Evolutionary conservation across 2,113 vertebrate genomes (phyloP).

Genomic region (Bambusicola thoracicus): DNA sequence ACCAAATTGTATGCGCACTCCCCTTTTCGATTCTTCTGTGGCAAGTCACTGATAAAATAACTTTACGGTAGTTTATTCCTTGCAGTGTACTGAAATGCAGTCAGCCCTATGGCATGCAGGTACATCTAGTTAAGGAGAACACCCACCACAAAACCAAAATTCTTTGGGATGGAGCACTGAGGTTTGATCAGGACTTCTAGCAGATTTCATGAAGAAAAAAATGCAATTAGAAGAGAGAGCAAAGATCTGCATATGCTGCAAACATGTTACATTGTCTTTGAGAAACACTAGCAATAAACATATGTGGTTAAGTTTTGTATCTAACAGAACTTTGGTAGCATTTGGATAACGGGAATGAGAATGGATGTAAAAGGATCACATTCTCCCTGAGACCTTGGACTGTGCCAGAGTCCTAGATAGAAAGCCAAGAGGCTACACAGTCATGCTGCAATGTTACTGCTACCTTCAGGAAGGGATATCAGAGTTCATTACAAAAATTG

Average conservation of each 20-base stretch:
- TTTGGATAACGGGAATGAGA: not conserved
- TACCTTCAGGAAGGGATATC: not conserved
- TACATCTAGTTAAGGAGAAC: not conserved
- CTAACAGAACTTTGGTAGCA: not conserved
- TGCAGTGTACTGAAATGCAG: not conserved
- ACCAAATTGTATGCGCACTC: not conserved
- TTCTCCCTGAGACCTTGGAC: slow-evolving; percentile 1
- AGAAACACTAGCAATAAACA: not conserved
- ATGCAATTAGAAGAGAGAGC: not conserved
- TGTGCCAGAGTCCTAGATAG: not conserved
- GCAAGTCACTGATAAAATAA: not conserved
- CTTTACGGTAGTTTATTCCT: not conserved
- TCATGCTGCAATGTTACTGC: not conserved
- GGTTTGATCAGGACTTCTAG: not conserved
- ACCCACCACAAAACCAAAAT: not conserved
- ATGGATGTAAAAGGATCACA: not conserved
- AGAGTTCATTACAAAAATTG: not conserved
- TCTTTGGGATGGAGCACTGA: not conserved
- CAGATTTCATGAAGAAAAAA: not conserved
- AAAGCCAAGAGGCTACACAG: not conserved
- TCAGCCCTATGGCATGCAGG: not conserved
- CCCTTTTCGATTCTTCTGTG: not conserved
- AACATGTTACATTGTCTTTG: not conserved
- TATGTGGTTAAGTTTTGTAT: not conserved
- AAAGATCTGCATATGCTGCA: not conserved